Evolutionary conservation across 23 tunicate genomes (phyloP).

Genomic region (Trididemnum nubilum): DNA sequence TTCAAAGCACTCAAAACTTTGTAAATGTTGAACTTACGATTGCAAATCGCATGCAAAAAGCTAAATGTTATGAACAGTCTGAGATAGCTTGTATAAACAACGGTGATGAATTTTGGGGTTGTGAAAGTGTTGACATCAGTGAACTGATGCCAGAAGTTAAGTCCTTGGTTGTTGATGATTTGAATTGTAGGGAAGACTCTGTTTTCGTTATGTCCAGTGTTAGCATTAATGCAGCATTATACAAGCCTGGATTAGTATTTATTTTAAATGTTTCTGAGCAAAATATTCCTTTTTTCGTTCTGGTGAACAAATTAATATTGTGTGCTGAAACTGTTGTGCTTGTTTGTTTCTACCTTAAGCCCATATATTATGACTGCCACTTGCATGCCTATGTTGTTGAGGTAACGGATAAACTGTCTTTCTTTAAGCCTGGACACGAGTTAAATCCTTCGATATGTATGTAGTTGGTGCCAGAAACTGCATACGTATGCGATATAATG

Average conservation of each 20-base stretch:
- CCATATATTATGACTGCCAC: constrained; percentile 12
- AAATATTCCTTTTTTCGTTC: constrained; percentile 23
- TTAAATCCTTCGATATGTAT: neutral
- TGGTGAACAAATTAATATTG: neutral
- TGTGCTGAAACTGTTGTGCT: neutral
- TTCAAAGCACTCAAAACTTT: constrained; percentile 10
- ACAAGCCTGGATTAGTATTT: neutral
- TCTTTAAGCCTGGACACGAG: constrained; percentile 31
- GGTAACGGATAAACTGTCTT: neutral
- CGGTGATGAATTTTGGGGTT: neutral
- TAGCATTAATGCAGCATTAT: constrained; percentile 3
- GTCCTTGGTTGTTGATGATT: no score
- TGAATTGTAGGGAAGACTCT: no score
- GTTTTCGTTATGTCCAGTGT: no score
- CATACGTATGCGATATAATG: constrained; percentile 8
- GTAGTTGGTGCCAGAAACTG: no score
- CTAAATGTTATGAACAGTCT: constrained; percentile 4
- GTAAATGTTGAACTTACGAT: constrained; percentile 9
- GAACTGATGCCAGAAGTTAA: constrained; percentile 11
- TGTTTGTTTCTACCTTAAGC: constrained; percentile 1
- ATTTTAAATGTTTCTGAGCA: constrained; percentile 20
- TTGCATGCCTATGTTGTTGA: constrained; percentile 23
- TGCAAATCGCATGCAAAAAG: constrained; percentile 7
- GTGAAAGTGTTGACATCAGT: neutral
- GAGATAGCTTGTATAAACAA: neutral